These are phyloP conservation scores for Colossoma macropomum DNA, from an alignment of 2,113 vertebrate species.

Conservation along the genomic window DNA sequence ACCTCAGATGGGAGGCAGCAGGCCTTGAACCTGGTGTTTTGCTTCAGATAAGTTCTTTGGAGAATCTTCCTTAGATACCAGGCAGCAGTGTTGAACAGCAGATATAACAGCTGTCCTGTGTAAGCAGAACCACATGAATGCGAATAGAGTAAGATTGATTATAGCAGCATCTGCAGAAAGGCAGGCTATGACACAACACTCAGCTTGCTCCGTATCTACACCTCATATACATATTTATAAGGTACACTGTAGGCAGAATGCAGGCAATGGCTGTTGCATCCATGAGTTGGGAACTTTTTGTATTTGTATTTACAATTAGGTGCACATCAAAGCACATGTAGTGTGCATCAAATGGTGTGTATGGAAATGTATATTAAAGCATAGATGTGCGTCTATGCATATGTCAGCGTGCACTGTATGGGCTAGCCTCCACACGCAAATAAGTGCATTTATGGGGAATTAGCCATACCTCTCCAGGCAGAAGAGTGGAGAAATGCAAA, in stretches of 20 bases:
- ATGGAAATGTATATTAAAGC: not conserved
- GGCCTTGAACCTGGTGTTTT: not conserved
- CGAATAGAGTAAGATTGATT: not conserved
- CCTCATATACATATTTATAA: constrained; percentile 2
- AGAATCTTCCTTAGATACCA: not conserved
- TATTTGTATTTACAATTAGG: not conserved
- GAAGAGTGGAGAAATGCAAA: constrained; percentile 65
- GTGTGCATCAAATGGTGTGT: not conserved
- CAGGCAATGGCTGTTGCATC: not conserved
- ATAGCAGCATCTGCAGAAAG: not conserved
- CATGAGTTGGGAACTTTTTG: not conserved
- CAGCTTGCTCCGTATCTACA: not conserved
- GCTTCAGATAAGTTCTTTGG: not conserved
- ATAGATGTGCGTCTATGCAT: not conserved
- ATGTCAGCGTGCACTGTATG: not conserved
- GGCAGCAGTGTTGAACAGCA: not conserved
- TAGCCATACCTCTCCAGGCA: constrained; percentile 62
- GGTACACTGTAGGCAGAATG: not conserved
- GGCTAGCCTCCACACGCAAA: not conserved
- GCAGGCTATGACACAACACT: not conserved
- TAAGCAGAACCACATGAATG: not conserved
- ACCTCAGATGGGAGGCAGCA: not conserved
- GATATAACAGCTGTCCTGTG: not conserved
- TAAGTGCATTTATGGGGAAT: constrained; percentile 57
- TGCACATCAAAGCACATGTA: not conserved